These are phyloP conservation scores for Nannoperca australis DNA, from an alignment of 2,797 vertebrate genomes.

Conservation along the genomic window DNA sequence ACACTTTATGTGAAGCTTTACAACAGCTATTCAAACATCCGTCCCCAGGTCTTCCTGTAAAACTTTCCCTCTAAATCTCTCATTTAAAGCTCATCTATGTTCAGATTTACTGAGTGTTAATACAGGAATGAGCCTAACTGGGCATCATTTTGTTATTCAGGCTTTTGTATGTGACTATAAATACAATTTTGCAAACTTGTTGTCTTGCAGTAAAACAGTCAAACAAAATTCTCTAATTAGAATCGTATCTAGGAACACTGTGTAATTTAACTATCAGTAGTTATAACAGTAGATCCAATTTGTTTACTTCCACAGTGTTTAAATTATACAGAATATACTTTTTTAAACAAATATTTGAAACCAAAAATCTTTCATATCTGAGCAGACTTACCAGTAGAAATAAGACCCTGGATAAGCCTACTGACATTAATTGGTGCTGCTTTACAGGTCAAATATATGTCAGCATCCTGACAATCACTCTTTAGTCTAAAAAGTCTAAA, in stretches of 20 bases:
- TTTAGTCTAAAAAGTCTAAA: slow-evolving; percentile 40
- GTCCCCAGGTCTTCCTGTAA: slow-evolving; percentile 35
- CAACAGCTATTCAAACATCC: slow-evolving; percentile 41
- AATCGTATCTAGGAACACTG: slow-evolving; percentile 15
- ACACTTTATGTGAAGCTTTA: slow-evolving; percentile 42
- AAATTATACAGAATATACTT: neutral
- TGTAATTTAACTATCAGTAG: slow-evolving; percentile 26
- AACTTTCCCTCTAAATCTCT: slow-evolving; percentile 27
- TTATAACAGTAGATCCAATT: slow-evolving; percentile 9
- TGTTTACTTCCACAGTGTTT: slow-evolving; percentile 24
- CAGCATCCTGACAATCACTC: slow-evolving; percentile 34
- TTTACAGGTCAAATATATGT: slow-evolving; percentile 50
- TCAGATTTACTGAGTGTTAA: slow-evolving; percentile 39
- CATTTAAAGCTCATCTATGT: slow-evolving; percentile 29
- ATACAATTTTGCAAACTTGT: slow-evolving; percentile 50
- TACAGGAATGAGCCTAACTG: slow-evolving; percentile 37
- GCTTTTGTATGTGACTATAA: slow-evolving; percentile 46
- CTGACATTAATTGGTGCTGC: slow-evolving; percentile 18
- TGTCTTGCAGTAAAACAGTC: slow-evolving; percentile 21
- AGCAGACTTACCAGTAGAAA: slow-evolving; percentile 22
- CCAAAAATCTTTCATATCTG: neutral
- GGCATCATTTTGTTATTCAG: slow-evolving; percentile 25
- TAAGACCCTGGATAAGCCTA: slow-evolving; percentile 15
- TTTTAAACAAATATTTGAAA: slow-evolving; percentile 1
- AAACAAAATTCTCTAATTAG: slow-evolving; percentile 25